Evolutionary conservation across 2,888 invertebrate genomes (phyloP), one percentile per base, ranked within the genome.

Genomic region (Ophion obscuratus): DNA sequence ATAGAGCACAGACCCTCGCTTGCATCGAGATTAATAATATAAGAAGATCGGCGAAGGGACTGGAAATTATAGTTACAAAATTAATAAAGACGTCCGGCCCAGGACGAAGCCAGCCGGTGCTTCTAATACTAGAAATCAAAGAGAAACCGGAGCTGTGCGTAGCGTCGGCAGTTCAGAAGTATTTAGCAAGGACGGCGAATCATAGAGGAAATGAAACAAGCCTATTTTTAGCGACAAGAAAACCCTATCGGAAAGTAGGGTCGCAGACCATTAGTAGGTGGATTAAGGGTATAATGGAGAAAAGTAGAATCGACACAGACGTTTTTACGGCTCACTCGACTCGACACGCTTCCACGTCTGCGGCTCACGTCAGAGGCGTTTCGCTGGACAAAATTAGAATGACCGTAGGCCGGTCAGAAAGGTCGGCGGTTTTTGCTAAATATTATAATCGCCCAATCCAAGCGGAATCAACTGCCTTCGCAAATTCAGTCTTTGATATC

Each of bases 401-500:
- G 6, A 20, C 62, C 1, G 44, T 62, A 20, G 62, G 61, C 17
- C 62, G 44, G 74, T 74, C 74, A 2, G 62, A 62, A 11, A 74
- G 7, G 1, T 74, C 44, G 14, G 6, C 14, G 44, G 61, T 24
- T 9, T 75, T 75, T n/a, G 64, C 75, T 4, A 64, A 9, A 64
- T 14, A n/a, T 47, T 75, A 75, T 75, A 17, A 75, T 17, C 11
- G 70, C 24, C 70, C 47, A 27, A 67, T 67, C 36, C 20, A 67
- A 24, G 44, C 11, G 6, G 68, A 64, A 31, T 9, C 64, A 62
- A 9, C 36, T 14, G 5, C 17, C 31, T 66, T 66, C 24, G 66
- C 66, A 36, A 66, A 40, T n/a, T 66, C 66, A 17, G 14, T 66
- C 6, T 66, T 66, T 66, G 64, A 27, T 24, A 24, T 24, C 24